Evolutionary conservation across 2,888 invertebrate species (phyloP).

Genomic region (Sphaerophoria rueppellii): DNA sequence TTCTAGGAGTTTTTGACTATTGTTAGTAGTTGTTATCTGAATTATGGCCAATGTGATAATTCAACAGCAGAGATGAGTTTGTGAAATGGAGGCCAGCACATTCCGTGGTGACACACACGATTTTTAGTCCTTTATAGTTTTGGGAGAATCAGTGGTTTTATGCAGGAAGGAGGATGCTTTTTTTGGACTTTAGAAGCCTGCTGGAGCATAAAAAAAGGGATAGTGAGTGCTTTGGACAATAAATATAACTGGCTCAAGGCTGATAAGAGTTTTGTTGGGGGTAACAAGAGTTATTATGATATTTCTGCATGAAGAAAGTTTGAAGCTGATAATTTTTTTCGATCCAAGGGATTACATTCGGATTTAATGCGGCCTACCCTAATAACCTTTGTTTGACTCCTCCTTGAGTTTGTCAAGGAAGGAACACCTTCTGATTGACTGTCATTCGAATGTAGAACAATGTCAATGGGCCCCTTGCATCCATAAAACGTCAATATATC

Average conservation of each 20-base stretch:
- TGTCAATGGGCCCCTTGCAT: too few species aligned
- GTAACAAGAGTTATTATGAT: constrained; percentile 46
- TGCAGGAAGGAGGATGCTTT: neutral
- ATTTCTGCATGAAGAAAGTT: too few species aligned
- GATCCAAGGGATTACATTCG: too few species aligned
- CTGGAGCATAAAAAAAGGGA: constrained; percentile 41
- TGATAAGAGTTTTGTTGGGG: constrained; percentile 48
- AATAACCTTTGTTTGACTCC: too few species aligned
- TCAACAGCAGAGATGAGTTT: constrained; percentile 74
- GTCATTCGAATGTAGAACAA: too few species aligned
- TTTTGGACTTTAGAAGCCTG: constrained; percentile 19
- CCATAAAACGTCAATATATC: too few species aligned
- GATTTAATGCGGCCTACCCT: too few species aligned
- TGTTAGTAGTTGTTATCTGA: constrained; percentile 72
- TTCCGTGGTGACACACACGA: constrained; percentile 70
- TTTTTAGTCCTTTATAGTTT: constrained; percentile 34
- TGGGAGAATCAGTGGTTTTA: neutral
- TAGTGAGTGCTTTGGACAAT: constrained; percentile 46
- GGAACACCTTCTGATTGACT: too few species aligned
- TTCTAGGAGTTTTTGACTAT: constrained; percentile 40
- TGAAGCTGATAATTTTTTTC: too few species aligned
- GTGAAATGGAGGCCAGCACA: constrained; percentile 45
- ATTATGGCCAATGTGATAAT: constrained; percentile 75
- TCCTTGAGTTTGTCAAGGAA: too few species aligned
- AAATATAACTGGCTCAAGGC: constrained; percentile 50